phyloP scores from a whole-genome alignment of 2,797 vertebrate species.

The Coranthus polyacanthus region DNA sequence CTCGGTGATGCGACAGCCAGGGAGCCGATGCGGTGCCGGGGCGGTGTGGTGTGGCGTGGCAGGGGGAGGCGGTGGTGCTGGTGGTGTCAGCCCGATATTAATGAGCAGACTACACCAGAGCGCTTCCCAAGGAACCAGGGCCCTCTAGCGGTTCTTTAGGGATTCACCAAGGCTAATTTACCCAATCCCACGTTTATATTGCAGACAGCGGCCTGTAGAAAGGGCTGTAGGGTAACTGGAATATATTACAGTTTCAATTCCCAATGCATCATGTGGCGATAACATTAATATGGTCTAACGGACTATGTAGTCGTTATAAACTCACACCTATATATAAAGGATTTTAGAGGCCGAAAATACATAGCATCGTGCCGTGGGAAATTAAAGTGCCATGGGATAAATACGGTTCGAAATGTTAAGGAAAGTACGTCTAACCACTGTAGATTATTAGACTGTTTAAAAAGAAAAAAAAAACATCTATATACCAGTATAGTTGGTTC shows the following conservation, averaged over 20 bases:
- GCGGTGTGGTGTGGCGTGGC: conserved; percentile 63
- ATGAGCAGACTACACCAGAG: conserved; percentile 21
- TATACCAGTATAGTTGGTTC: too few relatives aligned
- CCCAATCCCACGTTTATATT: not conserved
- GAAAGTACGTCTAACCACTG: too few relatives aligned
- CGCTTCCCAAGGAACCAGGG: conserved; percentile 10
- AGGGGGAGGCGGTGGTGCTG: conserved; percentile 41
- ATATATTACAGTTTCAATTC: not conserved
- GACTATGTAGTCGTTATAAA: too few relatives aligned
- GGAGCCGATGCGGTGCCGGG: conserved; percentile 52
- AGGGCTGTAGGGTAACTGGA: not conserved
- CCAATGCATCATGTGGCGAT: not conserved
- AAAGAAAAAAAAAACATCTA: too few relatives aligned
- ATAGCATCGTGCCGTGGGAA: too few relatives aligned
- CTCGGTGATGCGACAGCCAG: conserved; percentile 69
- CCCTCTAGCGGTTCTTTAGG: conserved; percentile 38
- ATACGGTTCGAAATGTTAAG: too few relatives aligned
- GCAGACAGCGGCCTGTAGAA: not conserved
- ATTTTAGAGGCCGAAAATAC: too few relatives aligned
- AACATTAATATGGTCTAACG: not conserved
- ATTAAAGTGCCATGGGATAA: too few relatives aligned
- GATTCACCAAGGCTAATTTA: too few relatives aligned
- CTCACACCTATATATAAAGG: not conserved
- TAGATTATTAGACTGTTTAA: too few relatives aligned
- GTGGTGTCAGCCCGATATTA: conserved; percentile 33